Conservation (phyloP, 2,888 invertebrate species). For the Nycteola revayana region DNA sequence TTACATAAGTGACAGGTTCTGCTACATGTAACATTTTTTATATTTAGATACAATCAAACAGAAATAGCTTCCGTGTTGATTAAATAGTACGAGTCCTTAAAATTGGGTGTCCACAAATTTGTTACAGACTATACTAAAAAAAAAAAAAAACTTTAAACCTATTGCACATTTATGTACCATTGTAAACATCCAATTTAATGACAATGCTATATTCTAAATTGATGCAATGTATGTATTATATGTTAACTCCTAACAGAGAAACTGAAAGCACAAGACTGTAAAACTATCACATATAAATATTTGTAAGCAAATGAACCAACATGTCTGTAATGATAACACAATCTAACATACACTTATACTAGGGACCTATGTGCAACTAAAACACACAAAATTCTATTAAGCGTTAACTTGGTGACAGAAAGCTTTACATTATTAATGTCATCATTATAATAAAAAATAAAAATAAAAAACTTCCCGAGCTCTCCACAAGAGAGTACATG, state of each 20-base stretch:
- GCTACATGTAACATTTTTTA: no score
- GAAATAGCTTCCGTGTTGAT: no score
- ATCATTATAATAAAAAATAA: conserved; percentile 44
- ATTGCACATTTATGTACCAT: no score
- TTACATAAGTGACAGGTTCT: no score
- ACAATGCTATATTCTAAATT: no score
- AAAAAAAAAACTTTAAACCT: no score
- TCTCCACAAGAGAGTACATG: conserved; percentile 77
- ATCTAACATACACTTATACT: conserved; percentile 10
- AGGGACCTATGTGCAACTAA: conserved; percentile 47
- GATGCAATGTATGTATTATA: no score
- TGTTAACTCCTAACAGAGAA: conserved; percentile 18
- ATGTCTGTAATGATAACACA: conserved; percentile 12
- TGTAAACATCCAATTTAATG: no score
- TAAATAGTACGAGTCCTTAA: no score
- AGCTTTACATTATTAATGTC: conserved; percentile 44
- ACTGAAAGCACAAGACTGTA: conserved; percentile 21
- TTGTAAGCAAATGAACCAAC: conserved; percentile 21
- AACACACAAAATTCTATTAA: conserved; percentile 46
- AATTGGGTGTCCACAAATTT: no score
- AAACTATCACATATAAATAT: conserved; percentile 21
- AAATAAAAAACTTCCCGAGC: conserved; percentile 74
- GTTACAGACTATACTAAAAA: no score
- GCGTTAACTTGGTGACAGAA: conserved; percentile 68
- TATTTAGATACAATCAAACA: no score